Evolutionary conservation across 23 tunicate species (phyloP), one percentile per base, ranked within the genome.

Genomic region (Botrylloides violaceus): DNA sequence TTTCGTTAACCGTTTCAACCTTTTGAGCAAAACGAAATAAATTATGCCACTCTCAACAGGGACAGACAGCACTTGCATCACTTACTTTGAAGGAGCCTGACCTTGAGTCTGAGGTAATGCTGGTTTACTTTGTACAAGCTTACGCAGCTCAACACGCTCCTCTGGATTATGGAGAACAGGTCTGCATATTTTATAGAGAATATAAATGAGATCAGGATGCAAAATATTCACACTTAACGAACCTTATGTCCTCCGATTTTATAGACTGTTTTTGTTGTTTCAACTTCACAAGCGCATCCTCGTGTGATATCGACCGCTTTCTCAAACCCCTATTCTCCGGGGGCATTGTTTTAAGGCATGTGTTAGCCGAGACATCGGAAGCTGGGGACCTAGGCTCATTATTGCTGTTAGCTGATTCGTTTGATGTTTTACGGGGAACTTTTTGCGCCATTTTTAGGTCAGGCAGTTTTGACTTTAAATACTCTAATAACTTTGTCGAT

Each of bases 401-500:
- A 20, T 1, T 36, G 37, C 58, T 68, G 36, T 63, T 63, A 3
- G 36, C 33, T 19, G 70, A 63, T 21, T 63, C 70, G 26, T 63
- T 33, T 6, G 58, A 68, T 32, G 21, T 68, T 68, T 68, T 43
- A 22, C 74, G 56, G 28, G 56, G 26, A 35, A 31, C 60, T 9
- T 32, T n/a, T 5, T 22, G 22, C 21, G n/a, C 24, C 21, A 29
- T 32, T 30, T 38, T 59, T 7, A 59, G 21, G 43, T 66, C 59
- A 56, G 79, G 61, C 20, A 76, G 78, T 43, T 66, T 80, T 71
- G 76, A 79, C 2, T 71, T 60, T 4, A 87, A 18, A 64, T 80
- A 72, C 3, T 71, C 75, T 2, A 49, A 15, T 24, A 87, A 50
- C 31, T 80, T 78, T 32, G 62, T 66, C 2, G 95, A 87, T 7